These are phyloP conservation scores for Zelleria hepariella DNA, from an alignment of 2,888 invertebrate genomes.

Conservation along the genomic window DNA sequence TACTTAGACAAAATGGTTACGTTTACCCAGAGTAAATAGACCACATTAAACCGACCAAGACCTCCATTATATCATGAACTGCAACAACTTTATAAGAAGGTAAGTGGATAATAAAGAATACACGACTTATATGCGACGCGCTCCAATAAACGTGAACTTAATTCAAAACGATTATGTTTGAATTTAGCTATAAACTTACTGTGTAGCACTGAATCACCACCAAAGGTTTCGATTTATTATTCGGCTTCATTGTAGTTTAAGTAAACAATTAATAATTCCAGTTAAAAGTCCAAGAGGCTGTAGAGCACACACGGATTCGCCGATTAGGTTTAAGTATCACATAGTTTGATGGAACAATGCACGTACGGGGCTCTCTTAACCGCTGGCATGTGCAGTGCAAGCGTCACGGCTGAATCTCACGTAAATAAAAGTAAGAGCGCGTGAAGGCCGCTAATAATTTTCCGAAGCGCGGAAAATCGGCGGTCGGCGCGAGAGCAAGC, in stretches of 20 bases:
- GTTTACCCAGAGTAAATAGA: background rate
- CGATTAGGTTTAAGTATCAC: background rate
- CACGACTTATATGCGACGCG: constrained; percentile 16
- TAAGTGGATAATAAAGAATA: background rate
- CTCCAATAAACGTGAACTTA: constrained; percentile 28
- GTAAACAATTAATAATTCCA: background rate
- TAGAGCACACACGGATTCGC: background rate
- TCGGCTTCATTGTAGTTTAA: constrained; percentile 36
- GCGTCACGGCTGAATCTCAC: constrained; percentile 12
- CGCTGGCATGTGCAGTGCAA: background rate
- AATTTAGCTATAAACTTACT: constrained; percentile 54
- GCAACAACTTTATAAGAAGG: background rate
- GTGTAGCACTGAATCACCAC: constrained; percentile 74
- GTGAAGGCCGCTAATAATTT: constrained; percentile 53
- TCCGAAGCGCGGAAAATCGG: constrained; percentile 44
- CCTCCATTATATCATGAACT: background rate
- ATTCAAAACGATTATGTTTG: constrained; percentile 10
- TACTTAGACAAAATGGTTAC: no score
- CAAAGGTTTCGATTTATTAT: constrained; percentile 57
- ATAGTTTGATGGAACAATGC: background rate
- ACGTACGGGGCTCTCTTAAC: background rate
- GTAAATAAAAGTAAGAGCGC: constrained; percentile 28
- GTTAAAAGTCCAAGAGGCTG: background rate
- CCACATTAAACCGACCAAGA: background rate
- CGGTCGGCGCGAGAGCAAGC: background rate